Conservation (phyloP, 2,113 vertebrate genomes). For the Brachyhypopomus gauderio region DNA sequence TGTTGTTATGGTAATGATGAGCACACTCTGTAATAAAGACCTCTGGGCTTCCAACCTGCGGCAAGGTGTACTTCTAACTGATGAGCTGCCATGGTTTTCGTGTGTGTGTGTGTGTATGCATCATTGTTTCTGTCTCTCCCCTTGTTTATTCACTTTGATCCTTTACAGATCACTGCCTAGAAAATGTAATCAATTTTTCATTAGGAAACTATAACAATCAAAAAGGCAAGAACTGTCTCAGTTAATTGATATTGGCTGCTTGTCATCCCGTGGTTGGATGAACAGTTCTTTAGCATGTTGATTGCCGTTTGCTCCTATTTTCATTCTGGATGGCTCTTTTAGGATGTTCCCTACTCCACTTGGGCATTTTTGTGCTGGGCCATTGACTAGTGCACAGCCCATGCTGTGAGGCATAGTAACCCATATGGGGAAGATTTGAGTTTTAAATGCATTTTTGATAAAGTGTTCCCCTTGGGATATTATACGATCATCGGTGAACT, state of each 20-base stretch:
- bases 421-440: background rate
- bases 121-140: background rate
- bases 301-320: background rate
- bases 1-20: slow-evolving; percentile 56
- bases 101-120: slow-evolving; percentile 6
- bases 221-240: background rate
- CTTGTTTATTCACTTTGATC: slow-evolving; percentile 42
- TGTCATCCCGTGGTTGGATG: background rate
- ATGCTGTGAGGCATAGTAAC: background rate
- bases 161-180: slow-evolving; percentile 4
- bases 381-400: background rate
- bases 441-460: slow-evolving; percentile 18
- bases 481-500: background rate
- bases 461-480: slow-evolving; percentile 21
- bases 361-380: slow-evolving; percentile 22
- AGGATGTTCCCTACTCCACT: background rate
- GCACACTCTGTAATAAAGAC: slow-evolving; percentile 49
- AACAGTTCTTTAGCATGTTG: background rate
- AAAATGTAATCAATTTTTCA: slow-evolving; percentile 17
- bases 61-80: slow-evolving; percentile 48
- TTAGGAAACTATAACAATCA: slow-evolving; percentile 29
- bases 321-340: slow-evolving; percentile 14
- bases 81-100: slow-evolving; percentile 30
- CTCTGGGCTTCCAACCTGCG: slow-evolving; percentile 40
- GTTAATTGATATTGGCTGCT: slow-evolving; percentile 9